Evolutionary conservation across 2,888 invertebrate species (phyloP).

Genomic region (Phengaris arion): DNA sequence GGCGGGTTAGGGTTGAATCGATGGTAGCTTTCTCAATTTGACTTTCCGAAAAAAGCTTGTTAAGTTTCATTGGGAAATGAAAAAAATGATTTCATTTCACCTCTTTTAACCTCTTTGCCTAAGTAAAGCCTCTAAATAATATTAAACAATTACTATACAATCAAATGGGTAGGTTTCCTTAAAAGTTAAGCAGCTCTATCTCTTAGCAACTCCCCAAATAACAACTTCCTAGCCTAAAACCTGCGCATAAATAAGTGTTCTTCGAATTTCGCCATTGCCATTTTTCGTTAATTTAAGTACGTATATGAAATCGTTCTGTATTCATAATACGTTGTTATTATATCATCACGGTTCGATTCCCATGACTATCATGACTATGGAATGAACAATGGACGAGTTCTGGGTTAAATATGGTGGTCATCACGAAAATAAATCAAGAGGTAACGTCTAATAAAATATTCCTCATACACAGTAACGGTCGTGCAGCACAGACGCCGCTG

Average conservation of each 20-base stretch:
- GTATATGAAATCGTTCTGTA: constrained; percentile 28
- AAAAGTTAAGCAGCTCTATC: no score
- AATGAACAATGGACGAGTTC: constrained; percentile 54
- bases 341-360: constrained; percentile 41
- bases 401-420: constrained; percentile 48
- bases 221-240: background rate
- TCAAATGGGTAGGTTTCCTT: no score
- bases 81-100: no score
- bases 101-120: no score
- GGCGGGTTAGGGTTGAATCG: no score
- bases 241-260: background rate
- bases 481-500: constrained; percentile 70
- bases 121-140: no score
- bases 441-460: constrained; percentile 66
- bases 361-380: constrained; percentile 44
- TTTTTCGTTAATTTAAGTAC: constrained; percentile 16
- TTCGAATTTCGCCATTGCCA: constrained; percentile 9
- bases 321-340: constrained; percentile 37
- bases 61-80: no score
- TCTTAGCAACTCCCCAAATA: no score
- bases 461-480: constrained; percentile 63
- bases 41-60: no score
- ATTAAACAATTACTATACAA: no score
- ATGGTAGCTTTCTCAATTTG: no score
- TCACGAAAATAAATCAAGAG: constrained; percentile 61